These are phyloP conservation scores for Myripristis murdjan DNA, from an alignment of 2,797 vertebrate species.

Conservation along the genomic window DNA sequence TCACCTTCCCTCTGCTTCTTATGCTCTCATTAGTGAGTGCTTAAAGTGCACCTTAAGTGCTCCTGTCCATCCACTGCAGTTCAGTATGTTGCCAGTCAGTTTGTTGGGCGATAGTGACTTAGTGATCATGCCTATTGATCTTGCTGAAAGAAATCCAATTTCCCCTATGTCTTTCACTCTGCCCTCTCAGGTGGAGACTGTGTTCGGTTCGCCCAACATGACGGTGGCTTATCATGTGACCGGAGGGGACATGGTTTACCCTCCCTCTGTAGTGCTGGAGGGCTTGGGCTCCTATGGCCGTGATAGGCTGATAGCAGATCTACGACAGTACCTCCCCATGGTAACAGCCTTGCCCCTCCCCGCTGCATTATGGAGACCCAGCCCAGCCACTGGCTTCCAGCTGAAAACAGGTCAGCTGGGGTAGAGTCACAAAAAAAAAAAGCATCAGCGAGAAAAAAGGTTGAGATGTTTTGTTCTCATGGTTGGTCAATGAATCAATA, in stretches of 20 bases:
- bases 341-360: slow-evolving; percentile 92
- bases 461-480: slow-evolving; percentile 32
- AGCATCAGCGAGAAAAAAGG: slow-evolving; percentile 39
- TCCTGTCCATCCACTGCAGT: slow-evolving; percentile 19
- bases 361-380: slow-evolving; percentile 89
- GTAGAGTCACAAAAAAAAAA: slow-evolving; percentile 40
- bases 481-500: slow-evolving; percentile 6
- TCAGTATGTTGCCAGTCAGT: slow-evolving; percentile 29
- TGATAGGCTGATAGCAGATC: slow-evolving; percentile 91
- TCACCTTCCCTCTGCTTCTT: slow-evolving; percentile 40
- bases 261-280: slow-evolving; percentile 89
- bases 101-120: slow-evolving; percentile 26
- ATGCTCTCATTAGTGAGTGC: slow-evolving; percentile 36
- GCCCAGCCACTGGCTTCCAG: slow-evolving; percentile 89
- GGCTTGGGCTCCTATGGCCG: slow-evolving; percentile 89
- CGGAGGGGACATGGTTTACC: slow-evolving; percentile 88
- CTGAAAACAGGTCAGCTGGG: slow-evolving; percentile 93
- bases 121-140: slow-evolving; percentile 15
- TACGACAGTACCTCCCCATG: slow-evolving; percentile 91
- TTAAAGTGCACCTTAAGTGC: slow-evolving; percentile 29
- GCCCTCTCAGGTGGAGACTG: slow-evolving; percentile 83
- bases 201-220: slow-evolving; percentile 90
- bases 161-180: slow-evolving; percentile 1
- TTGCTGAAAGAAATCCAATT: not conserved
- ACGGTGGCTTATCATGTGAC: slow-evolving; percentile 95